Conservation (phyloP, 2,888 invertebrate genomes). For the Lasioglossum leucozonium region DNA sequence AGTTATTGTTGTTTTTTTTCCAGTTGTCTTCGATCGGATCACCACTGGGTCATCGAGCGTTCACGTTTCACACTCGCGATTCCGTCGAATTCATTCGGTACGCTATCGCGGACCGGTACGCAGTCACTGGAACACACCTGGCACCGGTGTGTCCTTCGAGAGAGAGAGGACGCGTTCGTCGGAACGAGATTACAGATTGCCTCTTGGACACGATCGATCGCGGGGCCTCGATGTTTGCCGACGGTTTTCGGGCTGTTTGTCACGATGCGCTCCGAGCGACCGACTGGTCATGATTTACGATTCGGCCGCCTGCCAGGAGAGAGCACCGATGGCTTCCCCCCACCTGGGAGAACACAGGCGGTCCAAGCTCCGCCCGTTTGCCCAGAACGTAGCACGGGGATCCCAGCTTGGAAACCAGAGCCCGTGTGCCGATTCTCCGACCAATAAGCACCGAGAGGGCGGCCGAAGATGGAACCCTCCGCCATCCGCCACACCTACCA, state of each 20-base stretch:
- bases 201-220: constrained; percentile 53
- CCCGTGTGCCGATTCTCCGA: constrained; percentile 45
- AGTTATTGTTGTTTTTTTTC: neutral
- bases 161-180: constrained; percentile 1
- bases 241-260: constrained; percentile 70
- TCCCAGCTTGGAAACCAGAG: constrained; percentile 34
- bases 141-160: neutral
- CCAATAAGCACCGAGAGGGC: constrained; percentile 63
- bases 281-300: constrained; percentile 84
- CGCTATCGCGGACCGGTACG: neutral
- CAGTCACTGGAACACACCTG: neutral
- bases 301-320: constrained; percentile 70
- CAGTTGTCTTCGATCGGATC: neutral
- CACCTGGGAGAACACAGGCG: constrained; percentile 36
- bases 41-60: neutral
- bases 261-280: constrained; percentile 77
- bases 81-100: neutral
- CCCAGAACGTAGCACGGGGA: constrained; percentile 36
- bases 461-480: constrained; percentile 70
- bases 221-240: constrained; percentile 65
- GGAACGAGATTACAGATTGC: constrained; percentile 45
- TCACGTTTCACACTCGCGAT: constrained; percentile 36
- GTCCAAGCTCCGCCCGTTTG: constrained; percentile 62
- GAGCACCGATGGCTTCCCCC: constrained; percentile 60
- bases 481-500: constrained; percentile 70